A percentile compares a stretch with the other conserved stretches of the same genome.
These are phyloP conservation scores for Orgyia antiqua DNA, from an alignment of 2,888 invertebrate species.

Conservation along the genomic window DNA sequence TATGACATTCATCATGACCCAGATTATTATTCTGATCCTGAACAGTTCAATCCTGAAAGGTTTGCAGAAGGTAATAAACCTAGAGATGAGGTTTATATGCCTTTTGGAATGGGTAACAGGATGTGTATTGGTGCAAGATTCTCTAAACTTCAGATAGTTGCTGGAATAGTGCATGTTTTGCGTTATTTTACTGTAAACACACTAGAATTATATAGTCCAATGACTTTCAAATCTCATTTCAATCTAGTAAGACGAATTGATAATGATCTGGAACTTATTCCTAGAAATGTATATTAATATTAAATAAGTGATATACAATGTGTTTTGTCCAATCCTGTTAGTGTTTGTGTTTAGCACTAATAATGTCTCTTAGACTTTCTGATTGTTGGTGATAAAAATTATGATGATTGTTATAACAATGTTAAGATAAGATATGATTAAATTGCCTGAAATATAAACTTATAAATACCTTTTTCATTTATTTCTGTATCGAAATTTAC, in stretches of 20 bases:
- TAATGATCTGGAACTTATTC: conserved; percentile 34
- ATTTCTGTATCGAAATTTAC: too few relatives aligned
- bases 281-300: too few relatives aligned
- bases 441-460: too few relatives aligned
- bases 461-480: too few relatives aligned
- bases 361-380: too few relatives aligned
- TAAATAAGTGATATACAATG: too few relatives aligned
- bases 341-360: too few relatives aligned
- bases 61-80: conserved; percentile 34
- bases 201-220: neutral
- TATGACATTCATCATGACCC: conserved; percentile 57
- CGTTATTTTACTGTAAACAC: neutral
- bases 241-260: conserved; percentile 33
- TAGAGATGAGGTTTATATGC: conserved; percentile 43
- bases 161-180: conserved; percentile 31
- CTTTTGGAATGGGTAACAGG: conserved; percentile 64
- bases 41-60: conserved; percentile 59
- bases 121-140: conserved; percentile 57
- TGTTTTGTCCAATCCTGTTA: too few relatives aligned
- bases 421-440: too few relatives aligned
- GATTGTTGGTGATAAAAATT: too few relatives aligned
- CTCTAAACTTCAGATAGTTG: conserved; percentile 38
- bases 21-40: conserved; percentile 53
- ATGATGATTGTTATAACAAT: too few relatives aligned
- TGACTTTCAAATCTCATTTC: conserved; percentile 16